These are phyloP conservation scores for Lepidurus arcticus DNA, from an alignment of 1,140 invertebrate species.

Conservation along the genomic window DNA sequence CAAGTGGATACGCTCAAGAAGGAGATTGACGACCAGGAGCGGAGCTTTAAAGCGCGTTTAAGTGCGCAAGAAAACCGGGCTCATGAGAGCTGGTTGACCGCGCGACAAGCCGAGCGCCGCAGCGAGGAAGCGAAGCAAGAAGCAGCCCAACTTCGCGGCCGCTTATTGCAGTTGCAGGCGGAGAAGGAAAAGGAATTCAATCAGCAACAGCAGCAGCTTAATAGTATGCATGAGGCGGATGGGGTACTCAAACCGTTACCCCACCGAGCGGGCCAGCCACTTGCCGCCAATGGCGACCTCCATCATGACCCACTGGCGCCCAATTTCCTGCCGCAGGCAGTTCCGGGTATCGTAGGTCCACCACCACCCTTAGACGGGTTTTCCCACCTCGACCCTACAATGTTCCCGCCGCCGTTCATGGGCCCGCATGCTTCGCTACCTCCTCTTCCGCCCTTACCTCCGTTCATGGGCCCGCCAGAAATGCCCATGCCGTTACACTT, in stretches of 20 bases:
- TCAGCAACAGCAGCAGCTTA: not conserved
- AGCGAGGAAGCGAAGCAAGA: conserved; percentile 69
- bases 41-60: conserved; percentile 66
- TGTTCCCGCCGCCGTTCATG: conserved; percentile 31
- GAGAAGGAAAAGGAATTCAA: conserved; percentile 29
- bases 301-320: conserved; percentile 14
- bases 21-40: conserved; percentile 72
- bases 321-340: not conserved
- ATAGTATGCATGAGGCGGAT: not conserved
- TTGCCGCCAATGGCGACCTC: conserved; percentile 2
- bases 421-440: conserved; percentile 30
- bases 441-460: conserved; percentile 28
- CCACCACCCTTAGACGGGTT: conserved; percentile 24
- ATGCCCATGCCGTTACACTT: conserved; percentile 8
- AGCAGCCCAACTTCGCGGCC: conserved; percentile 54
- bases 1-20: conserved; percentile 66
- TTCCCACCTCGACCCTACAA: not conserved
- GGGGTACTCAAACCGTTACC: not conserved
- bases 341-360: not conserved
- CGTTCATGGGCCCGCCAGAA: conserved; percentile 16
- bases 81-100: conserved; percentile 68
- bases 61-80: conserved; percentile 65
- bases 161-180: conserved; percentile 27
- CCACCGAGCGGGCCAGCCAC: not conserved
- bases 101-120: conserved; percentile 64